phyloP scores from a whole-genome alignment of 2,888 invertebrate species.

The Nomada fabriciana region DNA sequence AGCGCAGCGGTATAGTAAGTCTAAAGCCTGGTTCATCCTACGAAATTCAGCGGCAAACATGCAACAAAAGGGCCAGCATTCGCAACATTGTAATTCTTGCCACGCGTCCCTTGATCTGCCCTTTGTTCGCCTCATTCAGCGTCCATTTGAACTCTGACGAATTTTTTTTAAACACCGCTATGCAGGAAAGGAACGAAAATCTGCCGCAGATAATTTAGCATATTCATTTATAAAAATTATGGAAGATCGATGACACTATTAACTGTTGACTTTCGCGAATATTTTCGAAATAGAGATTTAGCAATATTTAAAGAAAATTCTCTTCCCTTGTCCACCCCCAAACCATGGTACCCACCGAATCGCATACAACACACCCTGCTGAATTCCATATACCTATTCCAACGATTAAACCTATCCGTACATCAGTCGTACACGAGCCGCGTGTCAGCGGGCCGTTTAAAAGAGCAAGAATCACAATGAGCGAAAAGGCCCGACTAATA shows the following conservation, averaged over 20 bases:
- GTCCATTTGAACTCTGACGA: slow-evolving; percentile 1
- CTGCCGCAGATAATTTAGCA: too few relatives aligned
- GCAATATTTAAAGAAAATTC: too few relatives aligned
- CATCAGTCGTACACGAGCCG: background rate
- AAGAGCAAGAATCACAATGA: slow-evolving; percentile 45
- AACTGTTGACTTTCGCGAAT: too few relatives aligned
- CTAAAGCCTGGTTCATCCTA: slow-evolving; percentile 39
- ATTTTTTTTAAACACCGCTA: background rate
- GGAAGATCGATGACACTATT: too few relatives aligned
- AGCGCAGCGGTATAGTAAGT: background rate
- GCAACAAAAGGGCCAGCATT: slow-evolving; percentile 14
- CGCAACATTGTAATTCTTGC: slow-evolving; percentile 23
- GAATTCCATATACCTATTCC: background rate
- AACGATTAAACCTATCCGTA: background rate
- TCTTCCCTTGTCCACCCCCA: too few relatives aligned
- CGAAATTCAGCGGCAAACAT: slow-evolving; percentile 33
- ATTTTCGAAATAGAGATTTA: too few relatives aligned
- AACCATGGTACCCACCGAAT: too few relatives aligned
- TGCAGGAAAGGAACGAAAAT: too few relatives aligned
- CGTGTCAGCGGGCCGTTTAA: slow-evolving; percentile 16
- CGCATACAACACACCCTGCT: too few relatives aligned
- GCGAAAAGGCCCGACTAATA: slow-evolving; percentile 51
- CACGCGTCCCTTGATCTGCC: slow-evolving; percentile 31
- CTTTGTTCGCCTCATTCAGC: slow-evolving; percentile 12
- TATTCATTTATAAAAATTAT: too few relatives aligned